A percentile compares a stretch with the other conserved stretches of the same genome.
Conservation (phyloP, 2,113 vertebrate genomes). For the Notothenia coriiceps region DNA sequence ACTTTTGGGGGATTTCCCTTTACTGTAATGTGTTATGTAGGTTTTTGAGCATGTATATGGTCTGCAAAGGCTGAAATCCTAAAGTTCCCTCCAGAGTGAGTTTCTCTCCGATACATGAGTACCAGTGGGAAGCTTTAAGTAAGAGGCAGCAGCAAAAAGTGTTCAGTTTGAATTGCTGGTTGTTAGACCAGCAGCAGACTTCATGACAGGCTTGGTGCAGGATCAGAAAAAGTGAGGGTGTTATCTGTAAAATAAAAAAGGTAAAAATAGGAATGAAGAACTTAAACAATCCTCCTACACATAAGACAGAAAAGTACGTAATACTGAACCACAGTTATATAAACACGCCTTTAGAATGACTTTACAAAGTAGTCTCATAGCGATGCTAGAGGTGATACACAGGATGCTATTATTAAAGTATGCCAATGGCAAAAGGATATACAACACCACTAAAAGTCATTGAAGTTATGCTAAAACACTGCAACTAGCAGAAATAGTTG, state of each 20-base stretch:
- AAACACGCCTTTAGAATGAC: neutral
- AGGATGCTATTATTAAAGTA: neutral
- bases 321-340: neutral
- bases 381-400: neutral
- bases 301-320: neutral
- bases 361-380: neutral
- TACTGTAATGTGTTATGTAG: no score
- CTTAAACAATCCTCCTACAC: neutral
- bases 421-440: neutral
- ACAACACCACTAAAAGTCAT: neutral
- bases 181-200: neutral
- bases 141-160: neutral
- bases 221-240: neutral
- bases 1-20: no score
- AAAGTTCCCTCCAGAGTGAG: no score
- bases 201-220: neutral
- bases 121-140: neutral
- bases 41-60: no score
- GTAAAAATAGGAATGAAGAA: neutral
- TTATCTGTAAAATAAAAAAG: neutral
- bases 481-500: neutral
- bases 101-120: neutral
- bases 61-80: no score
- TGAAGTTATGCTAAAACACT: neutral
- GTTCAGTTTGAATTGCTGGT: neutral